phyloP scores from a whole-genome alignment of 2,888 invertebrate genomes.

The Drosophila suboccidentalis region DNA sequence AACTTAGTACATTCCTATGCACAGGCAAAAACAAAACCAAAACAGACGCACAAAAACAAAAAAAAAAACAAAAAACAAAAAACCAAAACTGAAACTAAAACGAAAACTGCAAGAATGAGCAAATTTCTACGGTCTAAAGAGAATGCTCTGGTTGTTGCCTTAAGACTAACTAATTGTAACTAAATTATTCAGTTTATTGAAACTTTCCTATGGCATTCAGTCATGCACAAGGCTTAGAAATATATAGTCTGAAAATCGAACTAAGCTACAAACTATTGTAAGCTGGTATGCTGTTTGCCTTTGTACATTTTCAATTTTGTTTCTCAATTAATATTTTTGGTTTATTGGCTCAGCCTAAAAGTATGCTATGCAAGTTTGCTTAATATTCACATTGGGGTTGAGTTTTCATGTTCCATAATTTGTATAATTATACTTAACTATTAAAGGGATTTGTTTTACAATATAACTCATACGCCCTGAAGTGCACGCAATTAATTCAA shows the following conservation, averaged over 20 bases:
- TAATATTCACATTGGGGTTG: too few species aligned
- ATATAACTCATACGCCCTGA: conserved; percentile 1
- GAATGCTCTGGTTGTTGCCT: background rate
- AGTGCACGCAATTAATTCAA: background rate
- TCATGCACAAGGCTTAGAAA: background rate
- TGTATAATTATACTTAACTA: too few species aligned
- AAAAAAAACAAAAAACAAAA: background rate
- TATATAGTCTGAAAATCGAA: background rate
- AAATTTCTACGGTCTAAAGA: conserved; percentile 1
- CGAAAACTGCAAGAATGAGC: background rate
- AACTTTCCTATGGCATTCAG: conserved; percentile 5
- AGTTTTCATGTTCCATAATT: too few species aligned
- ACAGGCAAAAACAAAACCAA: conserved; percentile 5
- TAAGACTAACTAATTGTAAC: conserved; percentile 1
- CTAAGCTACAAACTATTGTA: background rate
- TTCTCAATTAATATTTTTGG: background rate
- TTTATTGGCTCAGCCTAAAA: background rate
- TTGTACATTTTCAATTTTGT: background rate
- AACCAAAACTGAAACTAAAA: background rate
- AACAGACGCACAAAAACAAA: background rate
- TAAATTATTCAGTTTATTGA: conserved; percentile 1
- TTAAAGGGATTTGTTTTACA: background rate
- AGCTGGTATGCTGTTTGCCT: conserved; percentile 5
- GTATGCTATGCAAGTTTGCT: conserved; percentile 1
- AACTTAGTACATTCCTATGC: conserved; percentile 4